Conservation (phyloP, 30 jellyfish, hydroid and myxozoan species). For the Mastigias papua region DNA sequence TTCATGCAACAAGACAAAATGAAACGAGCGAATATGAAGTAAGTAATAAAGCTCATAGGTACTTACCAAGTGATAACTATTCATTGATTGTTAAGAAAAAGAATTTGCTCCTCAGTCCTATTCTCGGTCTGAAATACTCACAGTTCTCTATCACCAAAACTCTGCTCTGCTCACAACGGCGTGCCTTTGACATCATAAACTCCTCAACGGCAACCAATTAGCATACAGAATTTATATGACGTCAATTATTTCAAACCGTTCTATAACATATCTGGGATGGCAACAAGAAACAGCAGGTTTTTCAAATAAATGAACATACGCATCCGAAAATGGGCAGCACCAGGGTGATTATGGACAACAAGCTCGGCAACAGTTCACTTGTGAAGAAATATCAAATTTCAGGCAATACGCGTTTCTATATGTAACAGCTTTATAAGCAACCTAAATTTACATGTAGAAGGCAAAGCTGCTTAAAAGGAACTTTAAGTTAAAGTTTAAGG, state of each 20-base stretch:
- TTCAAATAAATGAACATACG: slow-evolving; percentile 25
- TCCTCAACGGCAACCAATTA: slow-evolving; percentile 22
- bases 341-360: neutral
- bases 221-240: slow-evolving; percentile 14
- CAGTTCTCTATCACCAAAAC: neutral
- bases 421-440: too few species aligned
- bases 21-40: neutral
- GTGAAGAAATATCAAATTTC: too few species aligned
- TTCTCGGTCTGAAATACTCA: neutral
- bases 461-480: too few species aligned
- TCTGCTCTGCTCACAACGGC: slow-evolving; percentile 27
- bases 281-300: slow-evolving; percentile 26
- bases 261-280: neutral
- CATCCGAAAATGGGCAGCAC: slow-evolving; percentile 26
- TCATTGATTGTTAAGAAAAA: slow-evolving; percentile 39
- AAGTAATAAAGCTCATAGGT: neutral
- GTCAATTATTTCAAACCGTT: slow-evolving; percentile 10
- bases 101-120: slow-evolving; percentile 32
- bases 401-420: too few species aligned
- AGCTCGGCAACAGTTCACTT: too few species aligned
- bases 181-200: slow-evolving; percentile 51
- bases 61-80: slow-evolving; percentile 55
- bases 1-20: too few species aligned
- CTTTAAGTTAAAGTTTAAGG: too few species aligned
- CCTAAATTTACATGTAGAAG: too few species aligned